phyloP scores from a whole-genome alignment of 2,113 vertebrate species.

The Amblyopsis rosae region DNA sequence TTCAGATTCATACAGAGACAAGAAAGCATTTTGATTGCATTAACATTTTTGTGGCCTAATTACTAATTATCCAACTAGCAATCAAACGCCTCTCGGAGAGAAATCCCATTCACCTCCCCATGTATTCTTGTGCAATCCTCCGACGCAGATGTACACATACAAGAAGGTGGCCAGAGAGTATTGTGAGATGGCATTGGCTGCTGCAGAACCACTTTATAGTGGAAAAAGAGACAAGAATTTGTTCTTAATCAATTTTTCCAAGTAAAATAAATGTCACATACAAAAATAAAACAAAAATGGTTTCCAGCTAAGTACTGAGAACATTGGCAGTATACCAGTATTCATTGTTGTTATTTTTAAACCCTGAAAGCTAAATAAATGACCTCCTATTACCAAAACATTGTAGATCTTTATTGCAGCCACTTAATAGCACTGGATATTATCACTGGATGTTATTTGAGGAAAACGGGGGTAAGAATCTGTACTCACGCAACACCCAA shows the following conservation, averaged over 20 bases:
- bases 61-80: neutral
- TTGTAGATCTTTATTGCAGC: neutral
- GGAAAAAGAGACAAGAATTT: constrained; percentile 8
- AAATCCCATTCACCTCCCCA: constrained; percentile 79
- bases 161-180: constrained; percentile 78
- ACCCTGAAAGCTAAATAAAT: too few species aligned
- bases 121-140: constrained; percentile 79
- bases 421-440: neutral
- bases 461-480: neutral
- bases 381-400: too few species aligned
- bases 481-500: constrained; percentile 87
- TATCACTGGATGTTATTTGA: too few species aligned
- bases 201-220: constrained; percentile 82
- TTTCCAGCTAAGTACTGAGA: neutral
- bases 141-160: constrained; percentile 77
- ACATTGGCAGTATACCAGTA: neutral
- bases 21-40: neutral
- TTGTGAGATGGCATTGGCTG: constrained; percentile 85
- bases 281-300: neutral
- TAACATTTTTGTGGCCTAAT: neutral
- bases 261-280: too few species aligned
- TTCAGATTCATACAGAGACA: neutral
- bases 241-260: too few species aligned
- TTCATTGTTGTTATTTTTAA: too few species aligned
- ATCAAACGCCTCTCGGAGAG: neutral